These are phyloP conservation scores for Drosophila mayaguana DNA, from an alignment of 2,888 invertebrate genomes.

Conservation along the genomic window DNA sequence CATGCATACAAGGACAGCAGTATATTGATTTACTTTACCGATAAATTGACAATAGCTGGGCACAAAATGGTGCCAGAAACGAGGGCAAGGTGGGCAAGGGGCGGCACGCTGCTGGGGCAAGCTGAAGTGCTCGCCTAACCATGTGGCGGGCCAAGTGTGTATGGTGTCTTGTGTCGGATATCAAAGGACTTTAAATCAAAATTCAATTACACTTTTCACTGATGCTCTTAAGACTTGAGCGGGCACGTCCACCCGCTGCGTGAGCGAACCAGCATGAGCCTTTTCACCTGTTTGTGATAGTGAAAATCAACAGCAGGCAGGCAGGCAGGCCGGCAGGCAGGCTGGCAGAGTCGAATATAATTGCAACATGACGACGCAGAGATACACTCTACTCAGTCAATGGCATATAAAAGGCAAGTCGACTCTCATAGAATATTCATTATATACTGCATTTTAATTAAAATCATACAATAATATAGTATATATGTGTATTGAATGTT, in stretches of 20 bases:
- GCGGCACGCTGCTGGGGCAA: conserved; percentile 4
- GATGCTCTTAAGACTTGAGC: conserved; percentile 65
- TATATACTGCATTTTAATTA: not conserved
- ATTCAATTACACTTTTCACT: conserved; percentile 81
- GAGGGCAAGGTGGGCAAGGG: not conserved
- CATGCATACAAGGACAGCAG: conserved; percentile 13
- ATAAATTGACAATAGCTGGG: conserved; percentile 52
- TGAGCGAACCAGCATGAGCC: conserved; percentile 8
- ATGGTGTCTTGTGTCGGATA: conserved; percentile 66
- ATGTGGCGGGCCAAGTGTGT: conserved; percentile 33
- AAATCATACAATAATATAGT: not conserved
- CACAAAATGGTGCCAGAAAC: conserved; percentile 30
- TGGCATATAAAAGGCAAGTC: not conserved
- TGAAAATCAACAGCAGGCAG: conserved; percentile 40
- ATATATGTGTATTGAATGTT: not conserved
- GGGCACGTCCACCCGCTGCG: conserved; percentile 37
- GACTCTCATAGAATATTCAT: not conserved
- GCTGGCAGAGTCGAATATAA: not conserved
- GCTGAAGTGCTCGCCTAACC: conserved; percentile 48
- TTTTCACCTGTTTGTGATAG: conserved; percentile 51
- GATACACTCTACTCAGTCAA: conserved; percentile 23
- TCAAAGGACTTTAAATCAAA: conserved; percentile 83
- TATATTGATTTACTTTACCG: conserved; percentile 71
- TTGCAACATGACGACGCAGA: not conserved
- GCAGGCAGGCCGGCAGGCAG: not conserved